Evolutionary conservation across 2,113 vertebrate species (phyloP), one percentile per base, ranked within the genome.

Genomic region (Ictalurus punctatus): DNA sequence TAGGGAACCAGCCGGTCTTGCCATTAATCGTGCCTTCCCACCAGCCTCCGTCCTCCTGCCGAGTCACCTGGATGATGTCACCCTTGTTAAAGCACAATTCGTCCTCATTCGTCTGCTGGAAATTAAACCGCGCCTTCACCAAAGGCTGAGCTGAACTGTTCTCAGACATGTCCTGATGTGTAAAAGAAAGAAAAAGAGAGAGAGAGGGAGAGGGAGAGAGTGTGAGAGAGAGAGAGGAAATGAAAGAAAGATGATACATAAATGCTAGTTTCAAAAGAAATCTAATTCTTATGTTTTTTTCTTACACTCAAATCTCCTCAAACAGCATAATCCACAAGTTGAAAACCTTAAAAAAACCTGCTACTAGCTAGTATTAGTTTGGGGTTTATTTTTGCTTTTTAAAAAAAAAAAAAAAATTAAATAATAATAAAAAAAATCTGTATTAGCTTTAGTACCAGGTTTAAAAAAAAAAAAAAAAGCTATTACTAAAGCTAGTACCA

Each of bases 1-100:
- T 99, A 52, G 98, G 98, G 94, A 99, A 99, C 98, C 98, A 99
- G 59, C 98, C 98, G 0, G 95, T 97, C 93, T 95, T 97, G 94
- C 97, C 97, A 16, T 95, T 97, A 83, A 96, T 65, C 1, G 96
- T 95, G 84, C 98, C 98, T 93, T 99, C 98, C 98, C 98, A 99
- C 98, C 98, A 99, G 93, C 98, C 98, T 37, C 98, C 98, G 2
- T 98, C 97, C 94, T 98, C 98, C 94, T 98, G 97, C 88, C 97
- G 96, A 16, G 92, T 97, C 90, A 99, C 98, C 0, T 96, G 97
- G 94, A 99, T 98, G 95, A 99, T 93, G 86, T 99, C 98, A 0
- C 98, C 98, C 94, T 99, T 99, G 25, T 93, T 91, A 93, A 99
- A 99, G 67, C 97, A 99, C 34, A 99, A 96, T 90, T 99, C 98